Evolutionary conservation across 1,140 invertebrate species (phyloP).

Genomic region (Neodiprion lecontei): DNA sequence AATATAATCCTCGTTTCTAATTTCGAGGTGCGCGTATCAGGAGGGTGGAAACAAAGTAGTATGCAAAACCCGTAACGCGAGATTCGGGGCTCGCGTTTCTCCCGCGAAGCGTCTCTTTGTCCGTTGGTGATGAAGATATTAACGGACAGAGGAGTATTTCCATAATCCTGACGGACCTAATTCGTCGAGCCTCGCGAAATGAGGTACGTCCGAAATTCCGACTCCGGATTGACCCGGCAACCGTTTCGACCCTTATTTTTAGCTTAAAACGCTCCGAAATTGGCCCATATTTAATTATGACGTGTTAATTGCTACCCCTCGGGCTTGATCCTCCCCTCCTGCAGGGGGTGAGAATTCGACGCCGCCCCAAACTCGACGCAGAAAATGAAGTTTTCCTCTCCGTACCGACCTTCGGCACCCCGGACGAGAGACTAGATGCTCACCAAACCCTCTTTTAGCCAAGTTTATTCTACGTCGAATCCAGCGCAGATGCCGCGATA

Average conservation of each 20-base stretch:
- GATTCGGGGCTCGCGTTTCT: neutral
- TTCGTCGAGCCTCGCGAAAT: neutral
- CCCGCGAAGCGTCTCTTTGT: slow-evolving; percentile 1
- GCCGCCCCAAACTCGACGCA: neutral
- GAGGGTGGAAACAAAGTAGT: neutral
- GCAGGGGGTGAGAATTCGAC: neutral
- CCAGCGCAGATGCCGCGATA: too few species aligned
- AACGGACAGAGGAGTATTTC: neutral
- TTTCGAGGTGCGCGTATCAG: neutral
- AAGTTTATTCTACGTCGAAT: too few species aligned
- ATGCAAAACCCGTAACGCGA: slow-evolving; percentile 3
- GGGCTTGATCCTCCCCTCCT: neutral
- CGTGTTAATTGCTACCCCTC: slow-evolving; percentile 13
- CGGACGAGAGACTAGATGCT: neutral
- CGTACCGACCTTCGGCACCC: neutral
- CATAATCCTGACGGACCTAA: slow-evolving; percentile 9
- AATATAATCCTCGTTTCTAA: neutral
- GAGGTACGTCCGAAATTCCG: neutral
- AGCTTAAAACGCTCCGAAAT: slow-evolving; percentile 10
- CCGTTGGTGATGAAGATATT: slow-evolving; percentile 13
- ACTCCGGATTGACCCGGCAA: neutral
- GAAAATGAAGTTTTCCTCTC: neutral
- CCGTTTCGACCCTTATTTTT: slow-evolving; percentile 12
- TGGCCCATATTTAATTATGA: slow-evolving; percentile 11
- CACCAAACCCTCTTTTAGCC: neutral